A percentile compares a stretch with the other conserved stretches of the same genome.
phyloP scores from a whole-genome alignment of 2,113 vertebrate genomes.

The Cyphomyrus plagiostoma region DNA sequence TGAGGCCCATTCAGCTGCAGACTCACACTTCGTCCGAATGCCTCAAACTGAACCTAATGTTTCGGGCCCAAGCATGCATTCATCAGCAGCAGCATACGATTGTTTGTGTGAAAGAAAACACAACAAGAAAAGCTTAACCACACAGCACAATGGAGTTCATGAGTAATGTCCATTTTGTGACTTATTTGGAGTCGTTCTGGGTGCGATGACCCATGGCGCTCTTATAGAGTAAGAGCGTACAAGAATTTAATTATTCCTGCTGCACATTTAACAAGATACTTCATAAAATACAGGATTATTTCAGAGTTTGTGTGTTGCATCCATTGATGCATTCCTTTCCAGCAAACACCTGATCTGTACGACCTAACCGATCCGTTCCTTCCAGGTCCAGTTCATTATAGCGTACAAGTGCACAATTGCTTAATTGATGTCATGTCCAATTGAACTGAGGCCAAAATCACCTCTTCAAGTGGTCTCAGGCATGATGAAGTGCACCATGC shows the following conservation, averaged over 20 bases:
- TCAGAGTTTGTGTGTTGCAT: neutral
- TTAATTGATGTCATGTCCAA: neutral
- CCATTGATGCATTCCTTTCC: neutral
- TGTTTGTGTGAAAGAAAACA: neutral
- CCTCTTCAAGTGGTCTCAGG: neutral
- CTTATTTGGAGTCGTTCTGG: neutral
- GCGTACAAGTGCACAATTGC: neutral
- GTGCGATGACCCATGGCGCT: neutral
- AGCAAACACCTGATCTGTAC: neutral
- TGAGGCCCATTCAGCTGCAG: too few species aligned
- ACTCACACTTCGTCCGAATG: too few species aligned
- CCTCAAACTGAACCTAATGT: too few species aligned
- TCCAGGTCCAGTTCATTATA: neutral
- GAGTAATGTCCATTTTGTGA: too few species aligned
- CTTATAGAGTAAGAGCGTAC: neutral
- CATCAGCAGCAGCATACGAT: neutral
- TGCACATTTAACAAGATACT: neutral
- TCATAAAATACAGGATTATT: too few species aligned
- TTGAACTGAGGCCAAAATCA: neutral
- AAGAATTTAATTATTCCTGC: neutral
- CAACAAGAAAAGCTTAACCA: too few species aligned
- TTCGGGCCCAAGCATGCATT: neutral
- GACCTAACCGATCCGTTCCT: neutral
- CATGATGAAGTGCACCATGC: neutral
- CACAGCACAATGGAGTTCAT: too few species aligned